Base-by-base conservation (phyloP, 2,113 vertebrate species). In the Eleginops maclovinus region DNA sequence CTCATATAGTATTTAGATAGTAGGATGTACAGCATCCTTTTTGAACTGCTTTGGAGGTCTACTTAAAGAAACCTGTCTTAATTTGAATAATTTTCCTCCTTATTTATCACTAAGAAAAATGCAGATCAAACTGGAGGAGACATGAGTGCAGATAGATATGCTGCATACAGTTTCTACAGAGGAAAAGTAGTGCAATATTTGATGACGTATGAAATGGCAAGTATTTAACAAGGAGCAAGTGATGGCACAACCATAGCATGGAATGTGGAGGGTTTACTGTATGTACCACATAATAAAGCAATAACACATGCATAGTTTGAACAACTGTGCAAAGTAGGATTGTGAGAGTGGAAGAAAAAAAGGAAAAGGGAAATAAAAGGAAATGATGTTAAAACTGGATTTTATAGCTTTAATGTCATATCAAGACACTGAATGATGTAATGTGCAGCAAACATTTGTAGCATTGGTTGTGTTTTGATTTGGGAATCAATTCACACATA, bases 171-270 rank as follows among this genome's bases (percentile, higher is more conserved):
- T 19, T 47, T 47, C 16, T 31, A 47, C 44, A 1, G 24, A 6
- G 16, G 16, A 58, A 8, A 16, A 58, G n/a, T 43, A 26, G 21
- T 62, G 64, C 54, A 65, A 76, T 71, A 53, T 67, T 22, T 16
- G 10, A 59, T 75, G 44, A 68, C 28, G 17, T 47, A 44, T 24
- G 13, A 65, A 36, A 74, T 17, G 16, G 22, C 65, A 49, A 22
- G 41, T 36, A 19, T 14, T 62, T 80, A 9, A 68, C 21, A 26
- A 62, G 59, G 62, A 12, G 5, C 6, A 41, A 83, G 61, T 72
- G 55, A 85, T 76, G 74, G 84, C 78, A 90, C 91, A 92, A 82
- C 10, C 46, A 58, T 4, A 24, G 36, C 61, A 61, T 49, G n/a
- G 31, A 76, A 65, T n/a, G 31, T 36, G 31, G 16, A 21, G 43